Conservation (phyloP, 1,140 invertebrate species). For the Bactericera cockerelli region DNA sequence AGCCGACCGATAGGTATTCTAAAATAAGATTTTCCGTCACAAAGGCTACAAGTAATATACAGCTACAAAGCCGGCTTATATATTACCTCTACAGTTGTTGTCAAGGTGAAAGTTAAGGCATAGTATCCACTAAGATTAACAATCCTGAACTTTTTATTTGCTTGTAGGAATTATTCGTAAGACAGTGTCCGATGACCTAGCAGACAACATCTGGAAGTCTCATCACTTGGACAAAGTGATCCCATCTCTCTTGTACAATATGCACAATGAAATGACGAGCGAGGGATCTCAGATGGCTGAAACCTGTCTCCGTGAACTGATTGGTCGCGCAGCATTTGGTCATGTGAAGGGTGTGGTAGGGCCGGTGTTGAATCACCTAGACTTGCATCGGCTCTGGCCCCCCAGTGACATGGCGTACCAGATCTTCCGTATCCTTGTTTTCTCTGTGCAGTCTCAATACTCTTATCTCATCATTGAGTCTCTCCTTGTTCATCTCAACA, state of each 20-base stretch:
- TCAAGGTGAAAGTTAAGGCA: no score
- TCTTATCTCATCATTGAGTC: constrained; percentile 94
- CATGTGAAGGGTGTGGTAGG: constrained; percentile 77
- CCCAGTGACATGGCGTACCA: constrained; percentile 92
- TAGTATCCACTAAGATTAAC: no score
- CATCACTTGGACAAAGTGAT: constrained; percentile 99
- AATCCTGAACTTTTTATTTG: no score
- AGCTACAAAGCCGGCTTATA: no score
- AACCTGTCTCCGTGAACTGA: constrained; percentile 83
- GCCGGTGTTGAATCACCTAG: constrained; percentile 77
- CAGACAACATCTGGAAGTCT: constrained; percentile 97
- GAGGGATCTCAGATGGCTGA: constrained; percentile 49
- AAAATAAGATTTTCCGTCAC: no score
- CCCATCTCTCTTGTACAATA: constrained; percentile 92
- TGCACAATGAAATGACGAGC: constrained; percentile 45
- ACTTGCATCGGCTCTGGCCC: constrained; percentile 89
- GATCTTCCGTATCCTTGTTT: constrained; percentile 95
- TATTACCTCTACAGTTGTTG: no score
- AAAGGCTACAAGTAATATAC: no score
- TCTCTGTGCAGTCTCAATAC: constrained; percentile 95
- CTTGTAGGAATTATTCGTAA: constrained; percentile 94
- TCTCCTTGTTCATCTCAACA: constrained; percentile 81
- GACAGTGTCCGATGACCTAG: constrained; percentile 94
- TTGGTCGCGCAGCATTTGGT: constrained; percentile 85
- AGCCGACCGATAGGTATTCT: no score